These are phyloP conservation scores for Bryconaethiops microstoma DNA, from an alignment of 2,797 vertebrate species.

Conservation along the genomic window DNA sequence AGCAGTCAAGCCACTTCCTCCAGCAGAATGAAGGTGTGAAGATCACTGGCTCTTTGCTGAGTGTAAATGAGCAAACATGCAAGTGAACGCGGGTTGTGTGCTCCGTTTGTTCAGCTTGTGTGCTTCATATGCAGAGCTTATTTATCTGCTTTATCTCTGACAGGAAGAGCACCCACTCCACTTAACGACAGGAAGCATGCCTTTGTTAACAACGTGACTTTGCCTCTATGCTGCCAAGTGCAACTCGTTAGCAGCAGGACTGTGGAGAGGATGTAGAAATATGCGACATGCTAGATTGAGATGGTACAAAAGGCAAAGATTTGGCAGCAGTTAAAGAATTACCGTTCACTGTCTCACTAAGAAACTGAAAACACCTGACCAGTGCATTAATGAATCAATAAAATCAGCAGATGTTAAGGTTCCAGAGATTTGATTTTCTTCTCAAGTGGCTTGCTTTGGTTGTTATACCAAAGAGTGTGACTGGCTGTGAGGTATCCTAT, in stretches of 20 bases:
- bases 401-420: too few relatives aligned
- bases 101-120: not conserved
- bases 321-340: too few relatives aligned
- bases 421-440: too few relatives aligned
- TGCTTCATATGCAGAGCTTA: not conserved
- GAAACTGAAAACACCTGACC: too few relatives aligned
- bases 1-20: conserved; percentile 2
- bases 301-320: not conserved
- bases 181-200: conserved; percentile 48
- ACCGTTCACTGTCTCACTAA: too few relatives aligned
- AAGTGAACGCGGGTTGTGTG: not conserved
- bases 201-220: conserved; percentile 28
- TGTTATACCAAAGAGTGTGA: too few relatives aligned
- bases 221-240: not conserved
- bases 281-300: not conserved
- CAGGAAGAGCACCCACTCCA: conserved; percentile 44
- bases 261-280: conserved; percentile 3
- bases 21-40: not conserved
- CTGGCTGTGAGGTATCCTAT: too few relatives aligned
- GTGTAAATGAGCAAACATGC: not conserved
- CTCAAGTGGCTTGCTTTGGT: too few relatives aligned
- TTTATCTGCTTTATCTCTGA: conserved; percentile 42
- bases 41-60: not conserved
- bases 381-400: too few relatives aligned
- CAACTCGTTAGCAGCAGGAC: not conserved